Evolutionary conservation across 2,888 invertebrate genomes (phyloP).

Genomic region (Dione juno): DNA sequence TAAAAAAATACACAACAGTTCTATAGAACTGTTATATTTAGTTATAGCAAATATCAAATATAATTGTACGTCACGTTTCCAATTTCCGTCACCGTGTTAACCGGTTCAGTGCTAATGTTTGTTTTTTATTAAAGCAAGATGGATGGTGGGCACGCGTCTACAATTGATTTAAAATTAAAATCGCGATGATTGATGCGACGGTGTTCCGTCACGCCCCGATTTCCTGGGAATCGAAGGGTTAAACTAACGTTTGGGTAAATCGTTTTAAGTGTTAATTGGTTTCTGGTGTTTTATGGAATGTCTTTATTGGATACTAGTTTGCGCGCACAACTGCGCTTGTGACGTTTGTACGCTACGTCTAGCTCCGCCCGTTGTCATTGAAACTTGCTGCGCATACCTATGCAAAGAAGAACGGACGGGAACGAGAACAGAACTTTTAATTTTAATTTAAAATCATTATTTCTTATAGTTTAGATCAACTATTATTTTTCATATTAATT

Average conservation of each 20-base stretch:
- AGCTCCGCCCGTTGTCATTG: no score
- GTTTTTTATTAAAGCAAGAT: slow-evolving; percentile 74
- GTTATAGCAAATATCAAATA: slow-evolving; percentile 16
- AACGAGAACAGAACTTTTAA: no score
- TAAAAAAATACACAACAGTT: no score
- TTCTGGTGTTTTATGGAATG: slow-evolving; percentile 4
- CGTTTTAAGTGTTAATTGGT: slow-evolving; percentile 45
- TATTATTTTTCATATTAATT: no score
- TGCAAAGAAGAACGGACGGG: no score
- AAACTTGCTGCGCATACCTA: no score
- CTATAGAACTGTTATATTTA: not conserved
- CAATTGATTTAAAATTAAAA: slow-evolving; percentile 82
- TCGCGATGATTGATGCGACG: slow-evolving; percentile 70
- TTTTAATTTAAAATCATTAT: no score
- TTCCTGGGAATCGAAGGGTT: slow-evolving; percentile 69
- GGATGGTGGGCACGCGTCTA: slow-evolving; percentile 73
- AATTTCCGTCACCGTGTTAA: slow-evolving; percentile 41
- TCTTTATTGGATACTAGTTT: not conserved
- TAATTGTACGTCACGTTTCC: slow-evolving; percentile 38
- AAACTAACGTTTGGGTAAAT: slow-evolving; percentile 57
- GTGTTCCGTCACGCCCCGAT: slow-evolving; percentile 67
- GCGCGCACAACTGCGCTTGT: no score
- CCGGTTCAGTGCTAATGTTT: slow-evolving; percentile 47
- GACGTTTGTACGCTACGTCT: no score
- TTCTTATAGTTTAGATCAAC: no score